Evolutionary conservation across 2,113 vertebrate species (phyloP).

Genomic region (Oceanites oceanicus): DNA sequence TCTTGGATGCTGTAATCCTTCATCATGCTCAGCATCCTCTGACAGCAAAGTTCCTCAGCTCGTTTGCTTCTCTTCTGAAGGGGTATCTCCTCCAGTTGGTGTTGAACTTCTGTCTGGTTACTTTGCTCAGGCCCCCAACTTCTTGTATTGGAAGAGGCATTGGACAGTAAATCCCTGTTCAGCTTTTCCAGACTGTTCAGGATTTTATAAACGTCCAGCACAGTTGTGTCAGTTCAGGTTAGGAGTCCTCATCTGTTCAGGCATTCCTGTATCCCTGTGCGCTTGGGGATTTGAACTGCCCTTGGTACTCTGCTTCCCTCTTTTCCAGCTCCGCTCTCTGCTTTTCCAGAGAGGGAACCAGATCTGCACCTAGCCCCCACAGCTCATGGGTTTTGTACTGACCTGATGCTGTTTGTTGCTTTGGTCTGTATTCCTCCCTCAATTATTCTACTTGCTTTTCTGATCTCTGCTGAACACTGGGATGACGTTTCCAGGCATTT

Average conservation of each 20-base stretch:
- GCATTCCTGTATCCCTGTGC: background rate
- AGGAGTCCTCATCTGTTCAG: background rate
- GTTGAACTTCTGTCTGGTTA: background rate
- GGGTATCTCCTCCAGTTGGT: background rate
- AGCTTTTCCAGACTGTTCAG: background rate
- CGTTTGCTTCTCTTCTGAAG: background rate
- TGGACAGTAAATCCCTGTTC: background rate
- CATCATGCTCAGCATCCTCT: background rate
- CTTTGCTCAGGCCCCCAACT: background rate
- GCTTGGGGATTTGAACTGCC: background rate
- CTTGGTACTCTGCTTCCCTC: background rate
- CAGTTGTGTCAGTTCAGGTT: background rate
- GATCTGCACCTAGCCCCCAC: background rate
- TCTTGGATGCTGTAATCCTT: background rate
- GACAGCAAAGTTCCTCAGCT: background rate
- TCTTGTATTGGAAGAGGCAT: background rate
- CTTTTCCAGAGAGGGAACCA: background rate
- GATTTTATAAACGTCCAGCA: background rate
- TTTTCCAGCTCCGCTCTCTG: background rate
- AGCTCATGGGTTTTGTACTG: background rate
- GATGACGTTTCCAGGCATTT: constrained; percentile 36
- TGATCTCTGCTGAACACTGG: background rate
- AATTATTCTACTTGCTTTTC: background rate
- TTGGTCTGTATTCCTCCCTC: background rate
- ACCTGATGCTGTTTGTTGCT: background rate